Evolutionary conservation across 1,140 invertebrate genomes (phyloP).

Genomic region (Stegodyphus mimosarum): DNA sequence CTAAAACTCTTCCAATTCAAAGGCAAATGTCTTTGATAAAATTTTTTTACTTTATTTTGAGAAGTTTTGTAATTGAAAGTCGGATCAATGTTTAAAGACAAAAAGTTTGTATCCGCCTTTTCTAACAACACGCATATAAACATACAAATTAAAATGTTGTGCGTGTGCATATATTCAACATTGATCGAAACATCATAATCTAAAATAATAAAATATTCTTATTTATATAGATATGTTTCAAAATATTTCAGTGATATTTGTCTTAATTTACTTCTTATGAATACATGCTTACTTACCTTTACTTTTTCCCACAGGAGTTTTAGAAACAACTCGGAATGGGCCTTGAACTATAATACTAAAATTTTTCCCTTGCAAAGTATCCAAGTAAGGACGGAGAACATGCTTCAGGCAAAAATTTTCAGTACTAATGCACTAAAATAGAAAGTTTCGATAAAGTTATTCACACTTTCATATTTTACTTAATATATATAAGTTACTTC

Average conservation of each 20-base stretch:
- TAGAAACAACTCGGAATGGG: conserved; percentile 62
- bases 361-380: conserved; percentile 64
- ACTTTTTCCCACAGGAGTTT: conserved; percentile 39
- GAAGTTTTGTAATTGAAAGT: too few species aligned
- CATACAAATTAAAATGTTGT: too few species aligned
- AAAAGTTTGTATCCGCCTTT: too few species aligned
- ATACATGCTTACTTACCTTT: conserved; percentile 20
- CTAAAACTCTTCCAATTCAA: conserved; percentile 39
- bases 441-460: neutral
- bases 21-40: neutral
- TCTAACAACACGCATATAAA: too few species aligned
- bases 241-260: too few species aligned
- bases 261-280: too few species aligned
- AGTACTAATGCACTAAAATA: conserved; percentile 65
- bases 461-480: neutral
- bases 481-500: neutral
- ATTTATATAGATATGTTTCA: too few species aligned
- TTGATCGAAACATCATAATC: too few species aligned
- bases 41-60: too few species aligned
- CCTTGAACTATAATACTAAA: conserved; percentile 65
- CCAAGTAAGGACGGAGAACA: conserved; percentile 63
- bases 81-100: too few species aligned
- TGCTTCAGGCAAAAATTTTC: conserved; percentile 64
- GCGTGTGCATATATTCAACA: too few species aligned
- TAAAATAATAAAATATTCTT: too few species aligned